Conservation (phyloP, 2,888 invertebrate species). For the Hydraecia micacea region DNA sequence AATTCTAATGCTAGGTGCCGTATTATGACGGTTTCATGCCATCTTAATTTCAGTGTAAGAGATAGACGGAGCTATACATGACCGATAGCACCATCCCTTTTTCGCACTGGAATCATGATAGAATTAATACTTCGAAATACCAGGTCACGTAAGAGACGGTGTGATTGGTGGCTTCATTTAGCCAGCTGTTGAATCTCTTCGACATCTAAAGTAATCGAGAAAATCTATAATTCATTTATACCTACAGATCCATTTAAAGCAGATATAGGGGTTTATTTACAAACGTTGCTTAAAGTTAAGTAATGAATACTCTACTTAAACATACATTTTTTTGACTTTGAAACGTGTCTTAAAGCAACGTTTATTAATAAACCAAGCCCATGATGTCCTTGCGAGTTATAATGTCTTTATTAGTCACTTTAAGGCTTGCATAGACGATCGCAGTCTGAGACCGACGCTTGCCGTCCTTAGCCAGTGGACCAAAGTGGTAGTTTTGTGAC, state of each 20-base stretch:
- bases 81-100: neutral
- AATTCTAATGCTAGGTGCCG: neutral
- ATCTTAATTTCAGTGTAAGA: neutral
- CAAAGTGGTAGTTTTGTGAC: conserved; percentile 1
- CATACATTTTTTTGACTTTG: neutral
- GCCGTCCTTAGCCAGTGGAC: conserved; percentile 8
- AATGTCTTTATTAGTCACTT: neutral
- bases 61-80: neutral
- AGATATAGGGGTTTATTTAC: neutral
- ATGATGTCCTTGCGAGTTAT: neutral
- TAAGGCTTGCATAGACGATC: neutral
- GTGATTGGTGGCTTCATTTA: neutral
- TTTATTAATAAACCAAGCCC: neutral
- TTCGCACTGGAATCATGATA: neutral
- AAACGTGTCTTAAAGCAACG: neutral
- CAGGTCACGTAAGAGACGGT: neutral
- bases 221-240: neutral
- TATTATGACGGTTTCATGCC: neutral
- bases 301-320: neutral
- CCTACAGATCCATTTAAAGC: no score
- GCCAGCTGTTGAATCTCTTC: neutral
- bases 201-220: no score
- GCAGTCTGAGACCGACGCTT: neutral
- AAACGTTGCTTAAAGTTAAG: neutral
- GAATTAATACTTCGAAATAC: neutral